Evolutionary conservation across 1,140 invertebrate species (phyloP), one percentile per base, ranked within the genome.

Genomic region (Stratiolaelaps scimitus): DNA sequence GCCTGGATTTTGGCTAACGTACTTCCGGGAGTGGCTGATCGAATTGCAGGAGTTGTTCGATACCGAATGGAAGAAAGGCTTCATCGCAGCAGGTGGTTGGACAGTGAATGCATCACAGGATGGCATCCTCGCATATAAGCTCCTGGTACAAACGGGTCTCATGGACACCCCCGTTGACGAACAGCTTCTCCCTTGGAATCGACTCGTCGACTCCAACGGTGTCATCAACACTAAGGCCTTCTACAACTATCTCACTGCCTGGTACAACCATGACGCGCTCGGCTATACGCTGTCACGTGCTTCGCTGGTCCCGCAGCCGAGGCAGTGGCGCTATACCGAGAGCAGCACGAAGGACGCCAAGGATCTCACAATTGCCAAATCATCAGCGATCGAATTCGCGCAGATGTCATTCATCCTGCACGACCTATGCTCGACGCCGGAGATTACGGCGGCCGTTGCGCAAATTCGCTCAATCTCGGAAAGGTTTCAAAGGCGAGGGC

Each of bases 241-340:
- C 78, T 99, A 99, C 76, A 96, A 96, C 75, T 98, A 98, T 75
- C 76, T 99, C 34, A 94, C 90, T 13, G 95, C 92, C 0, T 99
- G 95, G 95, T 85, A 83, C 2, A 85, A 84, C 7, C 95, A 94
- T 73, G 95, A 98, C 75, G 86, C 87, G 7, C 80, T 96, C 67
- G 90, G 90, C 7, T 98, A 96, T 76, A 87, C 88, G 15, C 10
- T 26, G 15, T 60, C 34, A 15, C 53, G 34, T 44, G 88, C 84
- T 1, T 89, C 88, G 75, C 79, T 92, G 20, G 83, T 83, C 71
- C 90, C 89, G 7, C 87, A 90, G 73, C 90, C 92, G 4, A 84
- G 85, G 68, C 81, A 83, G 72, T 93, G 88, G 86, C 83, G 83
- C 65, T 85, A 88, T 80, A 83, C 79, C 67, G 80, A 80, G 69